Evolutionary conservation across 2,888 invertebrate genomes (phyloP).

Genomic region (Parapristionchus giblindavisi): DNA sequence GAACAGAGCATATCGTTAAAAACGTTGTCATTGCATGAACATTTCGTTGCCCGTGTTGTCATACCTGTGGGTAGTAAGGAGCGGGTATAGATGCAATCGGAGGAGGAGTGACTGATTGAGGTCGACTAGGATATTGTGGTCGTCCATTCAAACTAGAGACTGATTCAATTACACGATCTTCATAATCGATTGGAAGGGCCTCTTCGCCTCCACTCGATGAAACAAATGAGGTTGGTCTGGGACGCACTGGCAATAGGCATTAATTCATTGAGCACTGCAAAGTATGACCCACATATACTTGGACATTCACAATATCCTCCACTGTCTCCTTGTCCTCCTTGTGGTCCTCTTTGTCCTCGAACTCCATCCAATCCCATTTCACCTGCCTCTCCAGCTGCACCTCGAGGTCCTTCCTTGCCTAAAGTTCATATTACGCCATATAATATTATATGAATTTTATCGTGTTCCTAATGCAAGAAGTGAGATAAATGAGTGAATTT

Average conservation of each 20-base stretch:
- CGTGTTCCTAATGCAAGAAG: too few species aligned
- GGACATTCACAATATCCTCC: slow-evolving; percentile 41
- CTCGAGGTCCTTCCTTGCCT: slow-evolving; percentile 41
- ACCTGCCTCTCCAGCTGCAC: slow-evolving; percentile 38
- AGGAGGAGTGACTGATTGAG: slow-evolving; percentile 1
- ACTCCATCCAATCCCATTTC: slow-evolving; percentile 33
- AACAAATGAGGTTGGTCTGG: neutral
- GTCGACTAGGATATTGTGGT: slow-evolving; percentile 1
- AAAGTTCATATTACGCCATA: neutral
- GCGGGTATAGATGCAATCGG: neutral
- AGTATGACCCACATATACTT: neutral
- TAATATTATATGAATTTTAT: neutral
- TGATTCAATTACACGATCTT: neutral
- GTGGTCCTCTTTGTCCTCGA: slow-evolving; percentile 30
- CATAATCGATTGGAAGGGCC: neutral
- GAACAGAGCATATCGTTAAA: too few species aligned
- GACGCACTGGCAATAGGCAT: neutral
- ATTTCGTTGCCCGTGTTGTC: neutral
- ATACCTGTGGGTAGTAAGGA: neutral
- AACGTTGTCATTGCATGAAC: too few species aligned
- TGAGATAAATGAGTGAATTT: neutral
- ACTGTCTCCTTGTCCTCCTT: slow-evolving; percentile 38
- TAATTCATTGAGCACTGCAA: neutral
- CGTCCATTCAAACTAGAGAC: neutral
- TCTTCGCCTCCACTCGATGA: neutral